Evolutionary conservation across 2,113 vertebrate genomes (phyloP).

Genomic region (Hypanus sabinus): DNA sequence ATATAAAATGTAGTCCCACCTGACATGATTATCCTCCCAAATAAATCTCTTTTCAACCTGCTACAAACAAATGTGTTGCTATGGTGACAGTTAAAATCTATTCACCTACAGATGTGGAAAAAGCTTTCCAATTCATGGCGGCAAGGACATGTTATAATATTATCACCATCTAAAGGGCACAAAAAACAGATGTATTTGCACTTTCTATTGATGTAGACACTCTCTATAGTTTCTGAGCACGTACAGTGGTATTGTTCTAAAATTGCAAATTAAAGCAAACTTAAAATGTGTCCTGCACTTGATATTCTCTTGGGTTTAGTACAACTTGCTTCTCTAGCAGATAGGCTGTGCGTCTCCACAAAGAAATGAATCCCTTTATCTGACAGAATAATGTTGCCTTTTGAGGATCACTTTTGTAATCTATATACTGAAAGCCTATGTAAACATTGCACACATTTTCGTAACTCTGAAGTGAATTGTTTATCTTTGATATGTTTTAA

Average conservation of each 20-base stretch:
- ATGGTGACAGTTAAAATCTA: conserved; percentile 7
- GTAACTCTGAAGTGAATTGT: too few relatives aligned
- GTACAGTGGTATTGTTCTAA: background rate
- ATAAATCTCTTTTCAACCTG: background rate
- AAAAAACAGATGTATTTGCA: background rate
- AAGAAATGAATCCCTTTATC: too few relatives aligned
- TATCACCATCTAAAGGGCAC: background rate
- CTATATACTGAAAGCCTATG: too few relatives aligned
- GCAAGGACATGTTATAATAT: background rate
- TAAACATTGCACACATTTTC: too few relatives aligned
- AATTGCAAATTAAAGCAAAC: background rate
- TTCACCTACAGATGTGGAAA: background rate
- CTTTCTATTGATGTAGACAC: background rate
- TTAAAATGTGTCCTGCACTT: background rate
- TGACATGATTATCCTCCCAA: background rate
- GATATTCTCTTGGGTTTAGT: background rate
- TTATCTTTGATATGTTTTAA: too few relatives aligned
- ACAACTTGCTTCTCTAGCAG: background rate
- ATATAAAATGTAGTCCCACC: background rate
- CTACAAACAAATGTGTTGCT: background rate
- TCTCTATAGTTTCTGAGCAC: background rate
- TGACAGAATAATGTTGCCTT: too few relatives aligned
- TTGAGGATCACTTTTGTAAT: too few relatives aligned
- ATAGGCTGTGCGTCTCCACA: background rate
- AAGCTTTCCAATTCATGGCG: background rate